These are phyloP conservation scores for Phyllostomus hastatus DNA, from an alignment of 2,113 vertebrate species.

Conservation along the genomic window DNA sequence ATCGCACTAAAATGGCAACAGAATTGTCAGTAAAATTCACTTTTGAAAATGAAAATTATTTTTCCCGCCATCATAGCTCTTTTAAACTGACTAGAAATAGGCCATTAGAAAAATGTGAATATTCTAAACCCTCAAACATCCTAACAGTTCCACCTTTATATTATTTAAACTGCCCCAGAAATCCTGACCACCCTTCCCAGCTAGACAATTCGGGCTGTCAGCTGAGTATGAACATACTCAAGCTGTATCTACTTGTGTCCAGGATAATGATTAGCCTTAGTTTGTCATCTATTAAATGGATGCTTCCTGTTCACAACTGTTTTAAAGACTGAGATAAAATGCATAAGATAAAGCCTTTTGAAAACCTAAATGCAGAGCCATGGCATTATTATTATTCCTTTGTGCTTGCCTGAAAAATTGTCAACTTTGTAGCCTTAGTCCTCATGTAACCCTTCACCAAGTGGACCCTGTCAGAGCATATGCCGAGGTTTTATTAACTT, in stretches of 20 bases:
- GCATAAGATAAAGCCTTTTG: not conserved
- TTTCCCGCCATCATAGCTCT: not conserved
- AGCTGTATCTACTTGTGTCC: not conserved
- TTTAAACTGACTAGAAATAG: constrained; percentile 32
- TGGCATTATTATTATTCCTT: not conserved
- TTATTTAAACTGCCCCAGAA: constrained; percentile 4
- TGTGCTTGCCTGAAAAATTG: not conserved
- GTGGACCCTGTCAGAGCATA: not conserved
- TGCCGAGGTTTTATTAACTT: not conserved
- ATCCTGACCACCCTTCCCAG: not conserved
- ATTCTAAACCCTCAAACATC: not conserved
- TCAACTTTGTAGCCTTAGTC: not conserved
- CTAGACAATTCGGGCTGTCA: not conserved
- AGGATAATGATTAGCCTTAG: not conserved
- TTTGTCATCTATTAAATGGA: not conserved
- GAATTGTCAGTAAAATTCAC: constrained; percentile 52
- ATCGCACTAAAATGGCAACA: constrained; percentile 44
- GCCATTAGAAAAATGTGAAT: constrained; percentile 7
- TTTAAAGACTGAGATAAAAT: not conserved
- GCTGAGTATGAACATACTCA: not conserved
- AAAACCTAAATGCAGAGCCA: not conserved
- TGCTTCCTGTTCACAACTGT: not conserved
- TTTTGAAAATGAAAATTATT: constrained; percentile 51
- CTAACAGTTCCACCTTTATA: not conserved
- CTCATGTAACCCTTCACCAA: not conserved